These are phyloP conservation scores for Bombus balteatus DNA, from an alignment of 1,140 invertebrate species.

Conservation along the genomic window DNA sequence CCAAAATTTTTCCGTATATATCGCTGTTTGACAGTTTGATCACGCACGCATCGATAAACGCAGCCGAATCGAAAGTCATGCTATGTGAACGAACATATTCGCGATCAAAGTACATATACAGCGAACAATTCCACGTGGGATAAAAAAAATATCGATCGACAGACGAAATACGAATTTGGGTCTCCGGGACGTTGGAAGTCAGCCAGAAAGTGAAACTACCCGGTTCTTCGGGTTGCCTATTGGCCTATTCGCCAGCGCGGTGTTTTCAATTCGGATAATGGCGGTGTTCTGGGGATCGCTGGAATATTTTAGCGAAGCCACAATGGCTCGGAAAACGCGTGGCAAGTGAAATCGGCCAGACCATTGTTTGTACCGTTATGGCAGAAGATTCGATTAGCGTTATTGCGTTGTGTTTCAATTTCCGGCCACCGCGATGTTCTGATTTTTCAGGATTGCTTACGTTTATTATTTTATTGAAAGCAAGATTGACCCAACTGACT, in stretches of 20 bases:
- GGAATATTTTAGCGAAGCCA: slow-evolving; percentile 35
- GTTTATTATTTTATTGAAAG: not conserved
- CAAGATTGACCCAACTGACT: not conserved
- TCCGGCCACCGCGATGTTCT: too few species aligned
- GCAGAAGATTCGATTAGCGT: slow-evolving; percentile 10
- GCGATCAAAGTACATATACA: not conserved
- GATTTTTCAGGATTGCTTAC: not conserved
- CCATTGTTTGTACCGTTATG: not conserved
- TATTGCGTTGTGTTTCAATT: not conserved
- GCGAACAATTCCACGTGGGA: not conserved
- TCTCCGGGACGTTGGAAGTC: slow-evolving; percentile 64
- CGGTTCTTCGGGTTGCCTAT: slow-evolving; percentile 51
- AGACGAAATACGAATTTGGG: slow-evolving; percentile 51
- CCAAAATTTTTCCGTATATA: not conserved
- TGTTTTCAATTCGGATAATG: slow-evolving; percentile 54
- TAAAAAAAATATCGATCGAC: slow-evolving; percentile 47
- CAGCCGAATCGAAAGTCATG: not conserved
- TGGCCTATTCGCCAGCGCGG: slow-evolving; percentile 34
- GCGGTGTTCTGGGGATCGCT: slow-evolving; percentile 13
- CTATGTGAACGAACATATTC: not conserved
- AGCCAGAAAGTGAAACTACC: slow-evolving; percentile 71
- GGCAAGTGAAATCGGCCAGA: slow-evolving; percentile 2
- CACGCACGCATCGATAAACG: not conserved
- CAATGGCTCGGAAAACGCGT: not conserved
- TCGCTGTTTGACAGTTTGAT: slow-evolving; percentile 11